Evolutionary conservation across 1,140 invertebrate genomes (phyloP), one percentile per base, ranked within the genome.

Genomic region (Pinna nobilis): DNA sequence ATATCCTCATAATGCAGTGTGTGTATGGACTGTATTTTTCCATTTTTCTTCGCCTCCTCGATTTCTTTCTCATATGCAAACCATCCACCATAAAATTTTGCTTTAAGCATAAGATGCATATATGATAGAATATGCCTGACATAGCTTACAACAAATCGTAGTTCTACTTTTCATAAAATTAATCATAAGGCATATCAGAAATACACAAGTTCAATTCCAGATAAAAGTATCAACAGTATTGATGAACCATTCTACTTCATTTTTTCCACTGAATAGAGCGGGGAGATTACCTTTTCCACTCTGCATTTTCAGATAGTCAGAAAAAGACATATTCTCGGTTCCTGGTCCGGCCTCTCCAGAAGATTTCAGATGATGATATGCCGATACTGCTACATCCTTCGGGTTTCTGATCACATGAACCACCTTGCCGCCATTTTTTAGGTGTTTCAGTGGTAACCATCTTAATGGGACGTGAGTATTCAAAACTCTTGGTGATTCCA

Each of bases 301-400:
- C 20, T 37, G 44, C 7, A 23, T 11, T n/a, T 41, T 15, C 11
- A 63, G 15, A 41, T 39, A 63, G 18, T 63, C 18, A 6, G 39
- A 20, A 7, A 18, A 63, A 20, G 33, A 41, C n/a, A 33, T 18
- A 23, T 37, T 25, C n/a, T 63, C n/a, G n/a, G 11, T 18, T 35
- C 23, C 35, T 33, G 18, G 11, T 33, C 33, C 57, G 0, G 18
- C 7, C 9, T 20, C 5, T 28, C n/a, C 28, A 6, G 23, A 41
- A 37, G 0, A 11, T 13, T 23, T 44, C 2, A 41, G 25, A 18
- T 63, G 57, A 61, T 57, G 15, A 39, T 65, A 77, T 23, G 49
- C 50, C 7, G 78, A 80, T 18, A 80, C 71, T 0, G 59, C 67
- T 32, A 77, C 53, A 60, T 77, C 75, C 41, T 74, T 74, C 3